Evolutionary conservation across 1,140 invertebrate genomes (phyloP).

Genomic region (Aporrectodea caliginosa): DNA sequence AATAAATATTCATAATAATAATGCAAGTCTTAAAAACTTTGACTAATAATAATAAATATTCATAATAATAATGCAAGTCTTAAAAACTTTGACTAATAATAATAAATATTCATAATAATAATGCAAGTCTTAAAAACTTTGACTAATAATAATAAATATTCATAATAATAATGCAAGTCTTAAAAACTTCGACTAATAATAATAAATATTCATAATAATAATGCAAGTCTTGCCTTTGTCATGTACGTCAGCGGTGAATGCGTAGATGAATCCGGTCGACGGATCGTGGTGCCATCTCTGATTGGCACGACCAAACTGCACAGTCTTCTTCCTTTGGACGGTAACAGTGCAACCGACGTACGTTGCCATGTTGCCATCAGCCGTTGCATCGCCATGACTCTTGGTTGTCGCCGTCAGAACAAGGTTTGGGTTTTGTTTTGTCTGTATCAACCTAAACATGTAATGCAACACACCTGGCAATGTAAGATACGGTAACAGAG

Average conservation of each 20-base stretch:
- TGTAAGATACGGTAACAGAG: too few species aligned
- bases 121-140: too few species aligned
- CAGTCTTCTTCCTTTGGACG: constrained; percentile 42
- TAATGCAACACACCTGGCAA: neutral
- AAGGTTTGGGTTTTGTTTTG: constrained; percentile 29
- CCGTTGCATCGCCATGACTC: constrained; percentile 36
- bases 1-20: too few species aligned
- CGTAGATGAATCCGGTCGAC: constrained; percentile 49
- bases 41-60: too few species aligned
- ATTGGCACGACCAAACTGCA: constrained; percentile 50
- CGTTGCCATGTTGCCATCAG: constrained; percentile 36
- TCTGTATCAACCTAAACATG: constrained; percentile 31
- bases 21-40: too few species aligned
- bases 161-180: too few species aligned
- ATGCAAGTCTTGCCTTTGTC: constrained; percentile 50
- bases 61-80: too few species aligned
- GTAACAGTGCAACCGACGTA: constrained; percentile 46
- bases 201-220: too few species aligned
- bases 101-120: too few species aligned
- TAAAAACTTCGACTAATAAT: too few species aligned
- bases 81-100: too few species aligned
- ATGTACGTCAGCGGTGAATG: constrained; percentile 46
- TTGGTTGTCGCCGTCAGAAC: constrained; percentile 42
- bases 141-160: too few species aligned
- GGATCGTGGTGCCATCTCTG: constrained; percentile 52